Conservation (phyloP, 1,140 invertebrate species). For the Diploscapter pachys region DNA sequence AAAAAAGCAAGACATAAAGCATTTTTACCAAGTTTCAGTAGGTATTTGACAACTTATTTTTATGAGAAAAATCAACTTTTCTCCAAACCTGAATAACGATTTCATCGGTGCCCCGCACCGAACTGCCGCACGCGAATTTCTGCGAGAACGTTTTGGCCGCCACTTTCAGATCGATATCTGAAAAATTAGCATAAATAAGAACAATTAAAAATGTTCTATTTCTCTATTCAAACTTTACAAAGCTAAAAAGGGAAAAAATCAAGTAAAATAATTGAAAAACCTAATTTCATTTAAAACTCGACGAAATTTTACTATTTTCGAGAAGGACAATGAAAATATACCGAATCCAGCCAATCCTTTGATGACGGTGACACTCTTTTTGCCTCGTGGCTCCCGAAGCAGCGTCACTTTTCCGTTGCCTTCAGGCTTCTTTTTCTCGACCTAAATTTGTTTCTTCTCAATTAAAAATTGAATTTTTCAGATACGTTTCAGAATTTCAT, state of each 20-base stretch:
- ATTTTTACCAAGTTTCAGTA: slow-evolving; percentile 74
- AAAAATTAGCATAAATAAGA: slow-evolving; percentile 42
- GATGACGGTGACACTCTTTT: slow-evolving; percentile 87
- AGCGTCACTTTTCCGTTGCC: slow-evolving; percentile 43
- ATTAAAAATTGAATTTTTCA: no score
- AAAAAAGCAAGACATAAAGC: neutral
- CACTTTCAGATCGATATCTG: slow-evolving; percentile 94
- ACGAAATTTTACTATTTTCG: neutral
- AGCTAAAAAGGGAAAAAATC: slow-evolving; percentile 41
- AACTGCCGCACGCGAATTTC: slow-evolving; percentile 96
- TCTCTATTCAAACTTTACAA: slow-evolving; percentile 29
- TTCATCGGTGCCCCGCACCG: slow-evolving; percentile 96
- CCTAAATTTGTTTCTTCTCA: neutral
- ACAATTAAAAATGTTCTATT: neutral
- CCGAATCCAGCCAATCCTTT: slow-evolving; percentile 63
- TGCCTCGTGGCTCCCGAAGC: slow-evolving; percentile 81
- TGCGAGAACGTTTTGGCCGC: slow-evolving; percentile 96
- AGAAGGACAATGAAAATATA: slow-evolving; percentile 26
- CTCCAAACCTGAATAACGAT: slow-evolving; percentile 85
- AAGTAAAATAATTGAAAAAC: no score
- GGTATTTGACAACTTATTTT: no score
- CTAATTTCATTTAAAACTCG: no score
- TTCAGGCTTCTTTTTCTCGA: slow-evolving; percentile 19
- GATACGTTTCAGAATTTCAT: no score
- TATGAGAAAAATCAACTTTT: slow-evolving; percentile 42